Base-by-base conservation (phyloP, 2,888 invertebrate genomes). In the Micoletzkya japonica region DNA sequence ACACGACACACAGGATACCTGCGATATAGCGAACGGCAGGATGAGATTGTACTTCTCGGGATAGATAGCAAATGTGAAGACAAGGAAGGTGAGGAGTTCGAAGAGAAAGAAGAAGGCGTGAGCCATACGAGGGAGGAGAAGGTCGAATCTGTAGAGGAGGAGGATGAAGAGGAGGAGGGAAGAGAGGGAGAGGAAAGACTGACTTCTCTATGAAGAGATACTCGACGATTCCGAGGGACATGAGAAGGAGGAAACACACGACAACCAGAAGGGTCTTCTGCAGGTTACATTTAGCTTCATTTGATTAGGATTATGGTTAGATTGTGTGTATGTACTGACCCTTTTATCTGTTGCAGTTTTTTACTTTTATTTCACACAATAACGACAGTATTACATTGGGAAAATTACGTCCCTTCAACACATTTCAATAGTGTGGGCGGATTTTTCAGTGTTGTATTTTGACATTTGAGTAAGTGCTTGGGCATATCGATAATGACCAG, bases 11-110 rank as follows among this genome's bases (percentile, higher is more conserved):
- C 26, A 24, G 7, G 24, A 20, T 26, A 68, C 68, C 68, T 68
- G 44, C 1, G 68, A 32, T 2, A 58, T 20, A 3, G n/a, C 58
- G 17, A 68, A 68, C n/a, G 68, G 68, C n/a, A 68, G 28, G 2
- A 68, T 1, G 4, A 68, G 44, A 20, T 26, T 28, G 24, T 39
- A 17, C 44, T 49, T 68, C 49, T 68, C 68, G 1, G 68, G 68
- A 30, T 68, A 68, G 24, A 68, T 58, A 1, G 36, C 68, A 20
- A 58, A 57, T 14, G 58, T 44, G 58, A 68, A 68, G 32, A 68
- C 17, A 58, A 68, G 68, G 49, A 68, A 68, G 4, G 68, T 68
- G 32, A 68, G 30, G 6, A 58, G 68, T 37, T 68, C 68, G 17
- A 58, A 24, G 30, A 68, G 20, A 49, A 68, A 68, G 24, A 68